phyloP scores from a whole-genome alignment of 2,888 invertebrate species.

The Arrhopalites spinosus region DNA sequence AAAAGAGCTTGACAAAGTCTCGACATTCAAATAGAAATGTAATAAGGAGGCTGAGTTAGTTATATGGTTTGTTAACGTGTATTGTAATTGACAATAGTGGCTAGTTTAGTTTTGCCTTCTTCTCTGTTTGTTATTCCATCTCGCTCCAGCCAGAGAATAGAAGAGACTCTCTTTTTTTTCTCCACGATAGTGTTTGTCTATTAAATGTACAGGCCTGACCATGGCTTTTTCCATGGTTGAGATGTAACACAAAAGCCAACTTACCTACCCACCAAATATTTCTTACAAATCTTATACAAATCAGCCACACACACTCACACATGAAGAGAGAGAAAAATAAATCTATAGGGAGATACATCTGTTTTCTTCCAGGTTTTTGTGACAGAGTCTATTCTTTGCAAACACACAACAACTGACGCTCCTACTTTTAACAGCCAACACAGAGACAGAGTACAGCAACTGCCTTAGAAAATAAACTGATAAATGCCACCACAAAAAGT shows the following conservation, averaged over 20 bases:
- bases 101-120: slow-evolving; percentile 26
- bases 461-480: background rate
- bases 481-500: slow-evolving; percentile 13
- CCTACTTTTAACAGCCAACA: no score
- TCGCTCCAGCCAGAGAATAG: background rate
- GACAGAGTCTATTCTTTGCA: slow-evolving; percentile 10
- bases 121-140: slow-evolving; percentile 18
- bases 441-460: no score
- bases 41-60: slow-evolving; percentile 39
- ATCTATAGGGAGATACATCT: slow-evolving; percentile 13
- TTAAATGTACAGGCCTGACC: slow-evolving; percentile 23
- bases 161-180: no score
- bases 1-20: slow-evolving; percentile 28
- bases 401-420: background rate
- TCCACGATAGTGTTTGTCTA: no score
- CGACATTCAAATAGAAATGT: slow-evolving; percentile 36
- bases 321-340: no score
- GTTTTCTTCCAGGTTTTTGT: slow-evolving; percentile 3
- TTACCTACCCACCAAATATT: slow-evolving; percentile 10
- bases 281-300: slow-evolving; percentile 22
- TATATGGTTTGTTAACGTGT: slow-evolving; percentile 55
- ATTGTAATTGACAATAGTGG: slow-evolving; percentile 43
- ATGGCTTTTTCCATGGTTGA: slow-evolving; percentile 1
- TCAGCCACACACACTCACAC: slow-evolving; percentile 21
- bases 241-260: slow-evolving; percentile 1